Percentiles rank a stretch among this genome's conserved stretches.
These are phyloP conservation scores for Geophilus truncorum DNA, from an alignment of 2,888 invertebrate genomes.

Conservation along the genomic window DNA sequence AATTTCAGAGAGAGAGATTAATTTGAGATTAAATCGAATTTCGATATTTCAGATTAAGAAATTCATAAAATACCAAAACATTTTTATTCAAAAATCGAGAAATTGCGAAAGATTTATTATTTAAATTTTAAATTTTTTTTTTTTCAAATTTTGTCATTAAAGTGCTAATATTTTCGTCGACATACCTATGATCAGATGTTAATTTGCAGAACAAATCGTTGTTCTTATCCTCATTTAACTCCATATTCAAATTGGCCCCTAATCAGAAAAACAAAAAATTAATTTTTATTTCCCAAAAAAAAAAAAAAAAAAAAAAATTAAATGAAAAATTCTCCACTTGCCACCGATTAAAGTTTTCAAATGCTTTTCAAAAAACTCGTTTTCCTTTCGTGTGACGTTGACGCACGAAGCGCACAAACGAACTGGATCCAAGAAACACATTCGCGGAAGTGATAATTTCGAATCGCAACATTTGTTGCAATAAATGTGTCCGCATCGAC, in stretches of 20 bases:
- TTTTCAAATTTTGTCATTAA: too few relatives aligned
- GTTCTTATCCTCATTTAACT: neutral
- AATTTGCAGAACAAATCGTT: conserved; percentile 32
- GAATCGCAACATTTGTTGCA: conserved; percentile 50
- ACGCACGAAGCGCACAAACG: conserved; percentile 50
- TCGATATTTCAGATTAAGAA: too few relatives aligned
- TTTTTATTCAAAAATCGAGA: too few relatives aligned
- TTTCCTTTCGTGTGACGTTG: conserved; percentile 49
- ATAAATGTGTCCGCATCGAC: conserved; percentile 53
- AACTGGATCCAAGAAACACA: conserved; percentile 55
- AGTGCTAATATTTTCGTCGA: too few relatives aligned
- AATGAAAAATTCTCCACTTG: conserved; percentile 37
- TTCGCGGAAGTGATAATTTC: conserved; percentile 50
- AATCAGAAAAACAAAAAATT: neutral
- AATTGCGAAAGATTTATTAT: too few relatives aligned
- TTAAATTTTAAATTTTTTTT: too few relatives aligned
- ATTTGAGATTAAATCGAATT: too few relatives aligned
- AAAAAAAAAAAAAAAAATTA: neutral
- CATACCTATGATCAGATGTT: conserved; percentile 36
- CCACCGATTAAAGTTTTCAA: conserved; percentile 50
- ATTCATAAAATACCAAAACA: too few relatives aligned
- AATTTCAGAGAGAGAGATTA: too few relatives aligned
- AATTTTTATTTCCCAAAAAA: neutral
- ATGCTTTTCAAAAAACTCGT: conserved; percentile 52
- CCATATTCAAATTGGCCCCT: conserved; percentile 33